phyloP scores from a whole-genome alignment of 2,797 vertebrate species.

The Brachyalestes nurse region DNA sequence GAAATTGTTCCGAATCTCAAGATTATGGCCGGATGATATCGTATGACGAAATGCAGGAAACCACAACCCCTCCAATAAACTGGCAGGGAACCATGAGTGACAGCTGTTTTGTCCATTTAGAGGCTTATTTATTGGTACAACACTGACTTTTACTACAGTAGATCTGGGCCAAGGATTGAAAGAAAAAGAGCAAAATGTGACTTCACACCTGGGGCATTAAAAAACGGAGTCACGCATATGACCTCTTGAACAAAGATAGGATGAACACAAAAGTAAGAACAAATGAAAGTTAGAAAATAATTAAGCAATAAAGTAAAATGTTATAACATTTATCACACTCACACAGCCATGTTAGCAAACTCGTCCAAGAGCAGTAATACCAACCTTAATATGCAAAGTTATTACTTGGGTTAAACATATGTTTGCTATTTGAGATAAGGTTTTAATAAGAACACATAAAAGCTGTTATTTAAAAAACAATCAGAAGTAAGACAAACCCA shows the following conservation, averaged over 20 bases:
- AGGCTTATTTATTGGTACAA: slow-evolving; percentile 62
- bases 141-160: slow-evolving; percentile 63
- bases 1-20: slow-evolving; percentile 70
- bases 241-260: slow-evolving; percentile 40
- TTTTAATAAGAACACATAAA: slow-evolving; percentile 25
- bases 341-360: slow-evolving; percentile 2
- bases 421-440: slow-evolving; percentile 45
- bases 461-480: slow-evolving; percentile 28
- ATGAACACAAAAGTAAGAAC: slow-evolving; percentile 39
- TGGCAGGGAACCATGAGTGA: slow-evolving; percentile 72
- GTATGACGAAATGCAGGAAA: slow-evolving; percentile 74
- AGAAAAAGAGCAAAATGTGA: slow-evolving; percentile 56
- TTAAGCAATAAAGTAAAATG: slow-evolving; percentile 34
- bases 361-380: slow-evolving; percentile 1
- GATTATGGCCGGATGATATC: slow-evolving; percentile 67
- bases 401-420: slow-evolving; percentile 27
- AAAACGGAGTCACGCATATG: slow-evolving; percentile 52
- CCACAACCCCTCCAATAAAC: slow-evolving; percentile 72
- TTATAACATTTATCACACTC: slow-evolving; percentile 12
- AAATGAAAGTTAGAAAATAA: slow-evolving; percentile 40
- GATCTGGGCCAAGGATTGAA: slow-evolving; percentile 54
- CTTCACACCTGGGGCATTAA: slow-evolving; percentile 64
- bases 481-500: slow-evolving; percentile 19
- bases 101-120: slow-evolving; percentile 72
- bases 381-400: slow-evolving; percentile 1